Evolutionary conservation across 2,888 invertebrate genomes (phyloP), one percentile per base, ranked within the genome.

Genomic region (Lottia gigantea): DNA sequence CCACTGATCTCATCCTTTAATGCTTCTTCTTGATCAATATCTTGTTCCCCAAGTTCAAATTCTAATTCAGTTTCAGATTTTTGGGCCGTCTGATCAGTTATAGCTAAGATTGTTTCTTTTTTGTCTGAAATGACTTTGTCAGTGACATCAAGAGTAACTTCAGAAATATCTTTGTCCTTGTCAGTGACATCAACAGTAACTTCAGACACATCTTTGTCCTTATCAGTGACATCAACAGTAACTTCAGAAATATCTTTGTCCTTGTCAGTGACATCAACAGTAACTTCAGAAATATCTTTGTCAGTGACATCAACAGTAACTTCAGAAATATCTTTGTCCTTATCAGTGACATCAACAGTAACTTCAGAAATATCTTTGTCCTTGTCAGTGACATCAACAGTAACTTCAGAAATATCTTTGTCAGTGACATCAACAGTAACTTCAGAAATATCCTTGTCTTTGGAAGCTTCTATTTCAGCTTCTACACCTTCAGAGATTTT

Each of bases 331-430:
- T 68, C 47, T 31, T 15, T 7, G 12, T 16, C 45, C 46, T 15
- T n/a, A 0, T 40, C 23, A 26, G 7, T 14, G 14, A 63, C 55
- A 63, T 70, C 68, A 19, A 61, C 68, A 26, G 19, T 47, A 45
- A 61, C 71, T 26, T 63, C 72, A 25, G 55, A 16, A 55, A 23
- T 55, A 66, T 71, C 67, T 16, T 67, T 71, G 0, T 61, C 71
- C 23, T 65, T 68, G 8, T 68, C 49, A 46, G 46, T 62, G 6
- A 49, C 23, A 55, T 25, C 63, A 23, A 46, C 62, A 63, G 67
- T 46, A 8, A 69, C 71, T 63, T 73, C 65, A 55, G 70, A 64
- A 19, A 66, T 68, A 26, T 71, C 70, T 46, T 65, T 49, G 7
- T 66, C 55, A 45, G 62, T 40, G 49, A 68, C 47, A 23, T 70